Conservation (phyloP, 1,140 invertebrate genomes). For the Diabrotica virgifera region DNA sequence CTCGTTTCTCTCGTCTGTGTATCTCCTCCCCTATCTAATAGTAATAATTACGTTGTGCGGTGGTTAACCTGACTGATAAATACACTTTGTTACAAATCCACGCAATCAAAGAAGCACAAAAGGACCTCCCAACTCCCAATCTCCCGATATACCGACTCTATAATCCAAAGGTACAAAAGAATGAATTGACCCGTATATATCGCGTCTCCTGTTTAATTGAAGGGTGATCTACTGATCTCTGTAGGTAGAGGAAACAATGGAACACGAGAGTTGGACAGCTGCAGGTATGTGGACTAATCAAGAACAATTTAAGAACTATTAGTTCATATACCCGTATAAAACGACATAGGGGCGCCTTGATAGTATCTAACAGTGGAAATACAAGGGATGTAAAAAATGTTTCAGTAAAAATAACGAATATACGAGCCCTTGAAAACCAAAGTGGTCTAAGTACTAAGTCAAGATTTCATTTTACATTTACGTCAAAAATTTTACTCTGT, state of each 20-base stretch:
- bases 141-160: neutral
- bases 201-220: slow-evolving; percentile 17
- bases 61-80: neutral
- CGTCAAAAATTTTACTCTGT: too few species aligned
- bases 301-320: slow-evolving; percentile 45
- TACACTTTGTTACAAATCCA: neutral
- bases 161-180: slow-evolving; percentile 18
- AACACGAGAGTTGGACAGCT: slow-evolving; percentile 35
- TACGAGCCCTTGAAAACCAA: too few species aligned
- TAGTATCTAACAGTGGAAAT: slow-evolving; percentile 29
- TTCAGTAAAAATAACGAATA: too few species aligned
- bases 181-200: slow-evolving; percentile 20
- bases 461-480: too few species aligned
- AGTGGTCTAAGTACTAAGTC: too few species aligned
- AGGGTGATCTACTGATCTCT: slow-evolving; percentile 24
- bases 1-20: too few species aligned
- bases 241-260: slow-evolving; percentile 31
- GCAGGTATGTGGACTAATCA: slow-evolving; percentile 46
- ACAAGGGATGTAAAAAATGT: slow-evolving; percentile 6
- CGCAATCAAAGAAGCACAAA: neutral
- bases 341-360: slow-evolving; percentile 38
- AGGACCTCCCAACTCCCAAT: slow-evolving; percentile 16
- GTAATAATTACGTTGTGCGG: too few species aligned
- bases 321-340: slow-evolving; percentile 40
- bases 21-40: too few species aligned